Evolutionary conservation across 2,888 invertebrate genomes (phyloP).

Genomic region (Drosophila putrida): DNA sequence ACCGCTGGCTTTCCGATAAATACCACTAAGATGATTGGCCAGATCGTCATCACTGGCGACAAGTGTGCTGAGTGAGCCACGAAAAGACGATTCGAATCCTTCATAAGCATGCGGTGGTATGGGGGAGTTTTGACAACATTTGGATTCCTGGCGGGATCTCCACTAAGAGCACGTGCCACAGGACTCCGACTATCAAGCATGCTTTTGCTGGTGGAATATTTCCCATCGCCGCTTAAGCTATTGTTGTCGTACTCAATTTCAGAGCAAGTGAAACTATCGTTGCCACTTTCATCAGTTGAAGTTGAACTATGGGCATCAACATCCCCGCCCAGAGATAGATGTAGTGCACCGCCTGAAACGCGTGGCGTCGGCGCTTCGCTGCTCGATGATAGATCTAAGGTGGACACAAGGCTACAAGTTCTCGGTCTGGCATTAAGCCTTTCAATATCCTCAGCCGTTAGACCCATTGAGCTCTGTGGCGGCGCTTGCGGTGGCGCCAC

Average conservation of each 20-base stretch:
- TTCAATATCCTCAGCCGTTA: constrained; percentile 97
- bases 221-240: constrained; percentile 92
- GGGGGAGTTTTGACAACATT: constrained; percentile 88
- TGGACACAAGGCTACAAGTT: constrained; percentile 95
- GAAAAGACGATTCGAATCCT: constrained; percentile 97
- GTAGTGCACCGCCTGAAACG: constrained; percentile 89
- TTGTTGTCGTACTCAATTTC: constrained; percentile 98
- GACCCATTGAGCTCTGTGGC: constrained; percentile 86
- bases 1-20: constrained; percentile 92
- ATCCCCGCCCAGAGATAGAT: constrained; percentile 89
- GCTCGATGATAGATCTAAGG: constrained; percentile 96
- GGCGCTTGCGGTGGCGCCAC: constrained; percentile 89
- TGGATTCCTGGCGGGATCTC: constrained; percentile 88
- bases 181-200: constrained; percentile 86
- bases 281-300: constrained; percentile 96
- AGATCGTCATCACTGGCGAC: constrained; percentile 97
- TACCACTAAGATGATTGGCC: constrained; percentile 91
- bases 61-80: constrained; percentile 96
- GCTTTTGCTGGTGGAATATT: constrained; percentile 87
- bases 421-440: constrained; percentile 94
- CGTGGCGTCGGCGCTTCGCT: constrained; percentile 93
- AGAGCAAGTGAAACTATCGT: constrained; percentile 99
- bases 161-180: constrained; percentile 87
- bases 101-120: constrained; percentile 93
- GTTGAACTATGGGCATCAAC: constrained; percentile 91